Percentiles rank a stretch among this genome's conserved stretches.
Conservation (phyloP, 1,140 invertebrate genomes). For the Zaprionus gabonicus region DNA sequence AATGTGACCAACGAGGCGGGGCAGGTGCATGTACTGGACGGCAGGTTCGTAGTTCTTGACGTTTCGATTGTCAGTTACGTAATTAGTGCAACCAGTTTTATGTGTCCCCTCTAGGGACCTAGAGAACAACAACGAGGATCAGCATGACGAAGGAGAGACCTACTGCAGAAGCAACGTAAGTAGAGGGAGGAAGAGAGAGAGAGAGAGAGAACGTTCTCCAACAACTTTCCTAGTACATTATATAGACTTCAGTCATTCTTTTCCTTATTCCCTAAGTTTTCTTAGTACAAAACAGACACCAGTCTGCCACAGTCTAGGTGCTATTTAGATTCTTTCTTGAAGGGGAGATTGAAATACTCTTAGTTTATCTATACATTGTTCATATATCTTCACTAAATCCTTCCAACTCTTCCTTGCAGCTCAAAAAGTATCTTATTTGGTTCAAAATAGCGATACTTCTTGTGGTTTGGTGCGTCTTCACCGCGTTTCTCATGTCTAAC, state of each 20-base stretch:
- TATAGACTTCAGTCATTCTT: too few species aligned
- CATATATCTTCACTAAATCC: background rate
- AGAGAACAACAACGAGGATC: constrained; percentile 82
- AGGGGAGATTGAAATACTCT: too few species aligned
- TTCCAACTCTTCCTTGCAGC: constrained; percentile 20
- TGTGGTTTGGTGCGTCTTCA: constrained; percentile 87
- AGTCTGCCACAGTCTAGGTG: too few species aligned
- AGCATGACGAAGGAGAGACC: constrained; percentile 70
- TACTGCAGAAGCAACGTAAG: constrained; percentile 63
- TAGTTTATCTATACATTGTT: too few species aligned
- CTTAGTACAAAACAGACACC: too few species aligned
- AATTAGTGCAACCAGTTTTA: constrained; percentile 83
- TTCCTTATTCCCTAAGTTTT: too few species aligned
- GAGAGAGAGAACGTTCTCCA: too few species aligned
- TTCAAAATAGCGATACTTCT: constrained; percentile 85
- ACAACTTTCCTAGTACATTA: background rate
- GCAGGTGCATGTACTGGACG: constrained; percentile 75
- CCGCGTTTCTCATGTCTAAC: constrained; percentile 88
- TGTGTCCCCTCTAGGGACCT: constrained; percentile 79
- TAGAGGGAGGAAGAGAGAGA: background rate
- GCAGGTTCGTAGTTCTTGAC: constrained; percentile 80
- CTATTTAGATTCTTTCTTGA: too few species aligned
- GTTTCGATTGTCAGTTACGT: constrained; percentile 71
- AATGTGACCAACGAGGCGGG: constrained; percentile 84
- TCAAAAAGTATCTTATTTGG: constrained; percentile 78